These are phyloP conservation scores for Henicopernis longicauda DNA, from an alignment of 2,113 vertebrate species.

Conservation along the genomic window DNA sequence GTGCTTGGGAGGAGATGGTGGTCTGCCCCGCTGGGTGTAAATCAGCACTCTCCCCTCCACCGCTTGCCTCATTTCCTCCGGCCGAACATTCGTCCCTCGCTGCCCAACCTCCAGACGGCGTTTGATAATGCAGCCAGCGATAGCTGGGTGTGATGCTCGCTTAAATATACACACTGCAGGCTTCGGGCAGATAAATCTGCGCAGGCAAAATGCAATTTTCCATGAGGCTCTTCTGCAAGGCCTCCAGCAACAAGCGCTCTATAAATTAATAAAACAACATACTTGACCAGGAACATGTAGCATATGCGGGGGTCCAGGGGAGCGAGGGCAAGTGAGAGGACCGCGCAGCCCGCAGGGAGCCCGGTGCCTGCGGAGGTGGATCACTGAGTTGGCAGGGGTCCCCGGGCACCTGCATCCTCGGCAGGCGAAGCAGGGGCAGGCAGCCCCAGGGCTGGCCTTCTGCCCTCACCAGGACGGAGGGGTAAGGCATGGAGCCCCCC, in stretches of 20 bases:
- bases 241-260: background rate
- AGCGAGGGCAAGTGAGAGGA: accelerated
- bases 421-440: background rate
- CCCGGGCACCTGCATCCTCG: background rate
- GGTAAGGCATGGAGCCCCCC: background rate
- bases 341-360: accelerated
- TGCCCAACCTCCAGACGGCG: background rate
- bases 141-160: background rate
- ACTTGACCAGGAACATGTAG: background rate
- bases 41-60: background rate
- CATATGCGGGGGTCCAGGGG: accelerated
- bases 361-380: accelerated
- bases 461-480: accelerated
- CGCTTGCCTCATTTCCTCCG: background rate
- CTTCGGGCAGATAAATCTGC: background rate
- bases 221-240: background rate
- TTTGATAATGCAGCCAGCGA: background rate
- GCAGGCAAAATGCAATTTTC: background rate
- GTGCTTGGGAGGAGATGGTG: background rate
- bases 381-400: background rate
- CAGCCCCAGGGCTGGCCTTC: background rate
- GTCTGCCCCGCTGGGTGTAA: background rate
- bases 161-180: background rate
- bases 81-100: background rate
- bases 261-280: background rate